A percentile compares a stretch with the other conserved stretches of the same genome.
phyloP scores from a whole-genome alignment of 2,888 invertebrate genomes.

The Macaria notata region DNA sequence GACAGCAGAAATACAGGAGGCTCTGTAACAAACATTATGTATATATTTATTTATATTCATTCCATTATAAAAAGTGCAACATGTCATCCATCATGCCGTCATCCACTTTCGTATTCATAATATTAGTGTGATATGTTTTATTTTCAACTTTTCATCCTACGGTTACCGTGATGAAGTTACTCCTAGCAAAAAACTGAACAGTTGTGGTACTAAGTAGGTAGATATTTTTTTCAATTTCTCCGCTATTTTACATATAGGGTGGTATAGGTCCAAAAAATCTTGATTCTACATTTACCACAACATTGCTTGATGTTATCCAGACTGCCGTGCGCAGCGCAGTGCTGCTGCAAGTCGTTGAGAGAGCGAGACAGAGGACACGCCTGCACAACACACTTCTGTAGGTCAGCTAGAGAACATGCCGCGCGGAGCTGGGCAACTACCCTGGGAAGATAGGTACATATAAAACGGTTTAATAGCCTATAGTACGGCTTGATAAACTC shows the following conservation, averaged over 20 bases:
- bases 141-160: too few species aligned
- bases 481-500: not conserved
- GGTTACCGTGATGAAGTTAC: too few species aligned
- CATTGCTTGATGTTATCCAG: slow-evolving; percentile 62
- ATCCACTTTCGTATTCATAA: too few species aligned
- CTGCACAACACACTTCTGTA: slow-evolving; percentile 44
- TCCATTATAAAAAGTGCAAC: too few species aligned
- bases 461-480: too few species aligned
- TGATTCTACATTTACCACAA: slow-evolving; percentile 13
- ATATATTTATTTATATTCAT: not conserved
- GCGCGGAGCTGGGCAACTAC: slow-evolving; percentile 60
- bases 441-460: slow-evolving; percentile 29
- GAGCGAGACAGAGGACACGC: slow-evolving; percentile 42
- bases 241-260: too few species aligned
- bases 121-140: too few species aligned
- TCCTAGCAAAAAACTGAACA: too few species aligned
- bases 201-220: too few species aligned
- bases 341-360: slow-evolving; percentile 20
- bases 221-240: too few species aligned
- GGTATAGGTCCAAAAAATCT: too few species aligned
- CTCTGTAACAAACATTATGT: slow-evolving; percentile 49
- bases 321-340: slow-evolving; percentile 46
- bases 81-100: too few species aligned
- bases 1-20: slow-evolving; percentile 55
- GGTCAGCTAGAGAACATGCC: slow-evolving; percentile 64